A percentile compares a stretch with the other conserved stretches of the same genome.
Evolutionary conservation across 1,140 invertebrate species (phyloP).

Genomic region (Zaprionus ornatus): DNA sequence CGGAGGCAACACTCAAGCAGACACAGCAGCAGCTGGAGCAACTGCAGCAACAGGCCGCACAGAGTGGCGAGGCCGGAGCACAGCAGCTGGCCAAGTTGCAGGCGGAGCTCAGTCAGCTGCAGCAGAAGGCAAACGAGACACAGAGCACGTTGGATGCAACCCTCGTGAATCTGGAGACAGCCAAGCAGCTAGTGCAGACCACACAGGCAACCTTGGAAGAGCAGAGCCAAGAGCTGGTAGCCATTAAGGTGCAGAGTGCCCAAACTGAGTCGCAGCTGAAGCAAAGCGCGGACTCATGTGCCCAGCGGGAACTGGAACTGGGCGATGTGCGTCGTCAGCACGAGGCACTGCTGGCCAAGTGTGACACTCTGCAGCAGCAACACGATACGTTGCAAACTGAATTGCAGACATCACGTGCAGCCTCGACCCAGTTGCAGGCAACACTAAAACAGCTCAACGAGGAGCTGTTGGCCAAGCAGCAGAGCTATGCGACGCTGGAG

Average conservation of each 20-base stretch:
- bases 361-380: slow-evolving; percentile 46
- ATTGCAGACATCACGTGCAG: slow-evolving; percentile 27
- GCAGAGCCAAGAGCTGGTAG: slow-evolving; percentile 21
- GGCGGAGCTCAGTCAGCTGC: slow-evolving; percentile 33
- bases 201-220: slow-evolving; percentile 42
- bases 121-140: slow-evolving; percentile 7
- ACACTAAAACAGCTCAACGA: slow-evolving; percentile 48
- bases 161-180: slow-evolving; percentile 8
- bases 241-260: neutral
- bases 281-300: slow-evolving; percentile 13
- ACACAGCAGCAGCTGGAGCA: slow-evolving; percentile 50
- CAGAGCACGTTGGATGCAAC: slow-evolving; percentile 4
- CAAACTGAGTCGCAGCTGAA: slow-evolving; percentile 44
- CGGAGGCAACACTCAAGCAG: slow-evolving; percentile 15
- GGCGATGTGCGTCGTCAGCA: slow-evolving; percentile 51
- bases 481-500: slow-evolving; percentile 40
- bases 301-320: slow-evolving; percentile 50
- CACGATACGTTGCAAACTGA: slow-evolving; percentile 50
- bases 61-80: slow-evolving; percentile 33
- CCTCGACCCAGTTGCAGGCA: slow-evolving; percentile 31
- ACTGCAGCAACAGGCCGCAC: slow-evolving; percentile 44
- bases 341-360: slow-evolving; percentile 52
- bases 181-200: slow-evolving; percentile 34
- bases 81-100: slow-evolving; percentile 48
- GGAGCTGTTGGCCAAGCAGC: slow-evolving; percentile 51